phyloP scores from a whole-genome alignment of 1,140 invertebrate species.

The Ptiloglossa arizonensis region DNA sequence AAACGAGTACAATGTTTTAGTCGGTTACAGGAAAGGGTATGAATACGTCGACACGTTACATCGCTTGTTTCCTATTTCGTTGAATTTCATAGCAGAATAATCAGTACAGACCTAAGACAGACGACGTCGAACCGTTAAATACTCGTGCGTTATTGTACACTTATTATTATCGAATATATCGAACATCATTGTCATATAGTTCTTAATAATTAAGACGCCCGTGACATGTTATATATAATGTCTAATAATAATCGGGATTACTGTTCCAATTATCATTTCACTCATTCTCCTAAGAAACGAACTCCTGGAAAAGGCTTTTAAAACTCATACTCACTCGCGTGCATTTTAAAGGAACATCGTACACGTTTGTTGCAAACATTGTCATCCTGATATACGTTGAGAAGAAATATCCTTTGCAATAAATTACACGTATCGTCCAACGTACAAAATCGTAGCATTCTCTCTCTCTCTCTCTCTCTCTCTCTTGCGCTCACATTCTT shows the following conservation, averaged over 20 bases:
- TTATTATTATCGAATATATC: constrained; percentile 72
- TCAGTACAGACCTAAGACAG: constrained; percentile 35
- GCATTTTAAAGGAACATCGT: constrained; percentile 75
- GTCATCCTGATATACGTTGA: constrained; percentile 41
- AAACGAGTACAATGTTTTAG: constrained; percentile 48
- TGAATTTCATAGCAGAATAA: constrained; percentile 40
- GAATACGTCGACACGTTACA: constrained; percentile 57
- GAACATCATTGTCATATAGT: constrained; percentile 74
- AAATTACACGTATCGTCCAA: constrained; percentile 71
- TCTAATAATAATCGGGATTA: constrained; percentile 1
- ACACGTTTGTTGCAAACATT: constrained; percentile 64
- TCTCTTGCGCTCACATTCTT: constrained; percentile 2
- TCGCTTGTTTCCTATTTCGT: constrained; percentile 39
- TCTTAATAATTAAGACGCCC: constrained; percentile 62
- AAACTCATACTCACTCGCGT: constrained; percentile 64
- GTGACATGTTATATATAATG: constrained; percentile 35
- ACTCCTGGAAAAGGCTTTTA: neutral
- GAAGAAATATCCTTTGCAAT: constrained; percentile 60
- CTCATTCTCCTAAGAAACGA: constrained; percentile 47
- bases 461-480: constrained; percentile 21
- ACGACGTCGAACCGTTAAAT: constrained; percentile 55
- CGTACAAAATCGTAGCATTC: constrained; percentile 55
- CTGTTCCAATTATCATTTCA: constrained; percentile 28
- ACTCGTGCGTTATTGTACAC: constrained; percentile 46
- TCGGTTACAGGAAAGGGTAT: constrained; percentile 49